Evolutionary conservation across 92 coral and sea anemone species (phyloP), one percentile per base, ranked within the genome.

Genomic region (Phenganax marumi): DNA sequence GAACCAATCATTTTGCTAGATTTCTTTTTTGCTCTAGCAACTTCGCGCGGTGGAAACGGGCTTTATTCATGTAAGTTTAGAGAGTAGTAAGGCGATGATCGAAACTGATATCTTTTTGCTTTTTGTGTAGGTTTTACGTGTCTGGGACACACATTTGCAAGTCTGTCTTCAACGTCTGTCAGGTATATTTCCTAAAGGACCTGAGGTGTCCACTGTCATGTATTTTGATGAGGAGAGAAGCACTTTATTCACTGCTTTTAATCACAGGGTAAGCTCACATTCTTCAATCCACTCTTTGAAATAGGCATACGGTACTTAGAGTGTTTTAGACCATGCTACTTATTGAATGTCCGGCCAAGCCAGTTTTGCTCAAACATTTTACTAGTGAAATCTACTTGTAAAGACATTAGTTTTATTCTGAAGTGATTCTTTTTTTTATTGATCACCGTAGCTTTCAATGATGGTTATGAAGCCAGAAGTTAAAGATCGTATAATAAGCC

Each of bases 391-490:
- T 33, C 43, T 33, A 2, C 43, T 2, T 33, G 43, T 33, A 33
- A 33, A 33, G 43, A 33, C 43, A 33, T 33, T 33, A 2, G 5
- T 33, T 33, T 33, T 33, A 33, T 33, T 58, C 21, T 58, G 1
- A 16, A 58, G n/a, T 0, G 4, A 13, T 46, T 70, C 49, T 0
- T 8, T 6, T 8, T 26, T 13, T 21, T 71, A 10, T 12, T 56
- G 2, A 33, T 33, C 0, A 33, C 47, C 55, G 16, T 72, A 93
- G 98, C 86, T 94, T 11, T 92, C 98, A 14, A 76, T 92, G 53
- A 92, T 94, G 98, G 97, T 94, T 47, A 94, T 94, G 98, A 94
- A 94, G 52, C 94, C 98, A 7, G 98, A 94, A 76, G 97, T 94
- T 3, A 94, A 94, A 58, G 98, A 94, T 70, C 88, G 97, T 71